These are phyloP conservation scores for Neoseiulus cucumeris DNA, from an alignment of 1,140 invertebrate species.

Conservation along the genomic window DNA sequence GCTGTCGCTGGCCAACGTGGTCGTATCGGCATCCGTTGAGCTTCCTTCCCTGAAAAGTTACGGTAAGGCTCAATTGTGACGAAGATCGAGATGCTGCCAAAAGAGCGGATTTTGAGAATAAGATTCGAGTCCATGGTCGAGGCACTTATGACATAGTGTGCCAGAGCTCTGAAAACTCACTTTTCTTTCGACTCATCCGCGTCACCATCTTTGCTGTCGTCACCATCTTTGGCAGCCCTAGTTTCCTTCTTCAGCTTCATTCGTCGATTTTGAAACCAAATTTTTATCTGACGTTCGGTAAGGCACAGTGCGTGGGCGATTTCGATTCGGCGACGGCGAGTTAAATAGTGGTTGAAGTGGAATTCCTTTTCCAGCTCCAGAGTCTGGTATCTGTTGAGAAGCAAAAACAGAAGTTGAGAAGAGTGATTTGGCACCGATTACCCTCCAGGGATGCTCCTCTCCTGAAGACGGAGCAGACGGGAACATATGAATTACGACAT, in stretches of 20 bases:
- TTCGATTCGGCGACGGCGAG: constrained; percentile 79
- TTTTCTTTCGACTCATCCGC: too few relatives aligned
- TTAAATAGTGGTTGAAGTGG: constrained; percentile 93
- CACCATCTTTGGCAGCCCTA: constrained; percentile 76
- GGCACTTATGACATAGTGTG: too few relatives aligned
- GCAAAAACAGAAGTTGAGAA: too few relatives aligned
- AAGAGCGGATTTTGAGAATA: too few relatives aligned
- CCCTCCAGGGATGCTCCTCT: too few relatives aligned
- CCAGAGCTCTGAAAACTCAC: too few relatives aligned
- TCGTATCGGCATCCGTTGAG: constrained; percentile 3
- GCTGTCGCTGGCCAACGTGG: neutral
- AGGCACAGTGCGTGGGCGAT: constrained; percentile 87
- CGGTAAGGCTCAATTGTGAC: too few relatives aligned
- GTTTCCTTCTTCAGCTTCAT: constrained; percentile 97
- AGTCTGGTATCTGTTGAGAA: constrained; percentile 52
- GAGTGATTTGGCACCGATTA: too few relatives aligned
- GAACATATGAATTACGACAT: too few relatives aligned
- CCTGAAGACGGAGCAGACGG: too few relatives aligned
- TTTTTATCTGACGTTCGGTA: constrained; percentile 89
- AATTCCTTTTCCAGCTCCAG: constrained; percentile 93
- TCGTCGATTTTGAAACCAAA: constrained; percentile 89
- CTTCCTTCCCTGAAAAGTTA: neutral
- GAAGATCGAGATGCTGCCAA: too few relatives aligned
- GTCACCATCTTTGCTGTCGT: constrained; percentile 30
- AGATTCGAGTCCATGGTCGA: too few relatives aligned